Base-by-base conservation (phyloP, 2,888 invertebrate genomes). In the Tachystola acroxantha region DNA sequence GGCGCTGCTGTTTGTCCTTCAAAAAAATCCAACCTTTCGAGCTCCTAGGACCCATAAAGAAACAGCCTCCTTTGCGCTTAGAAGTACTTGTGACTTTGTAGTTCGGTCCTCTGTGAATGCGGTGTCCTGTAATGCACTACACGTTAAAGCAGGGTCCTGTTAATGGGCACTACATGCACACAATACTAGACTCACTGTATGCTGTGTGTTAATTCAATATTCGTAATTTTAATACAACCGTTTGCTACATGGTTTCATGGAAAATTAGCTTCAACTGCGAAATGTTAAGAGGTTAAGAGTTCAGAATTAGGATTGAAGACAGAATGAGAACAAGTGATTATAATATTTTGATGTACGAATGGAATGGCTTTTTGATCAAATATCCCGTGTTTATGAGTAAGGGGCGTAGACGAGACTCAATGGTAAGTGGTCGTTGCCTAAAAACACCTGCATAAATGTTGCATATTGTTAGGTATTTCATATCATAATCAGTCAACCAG, bases 11-110 rank as follows among this genome's bases (percentile, higher is more conserved):
- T 45, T 48, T 56, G 53, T 66, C 68, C 64, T 56, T 54, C 58
- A 65, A 58, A 64, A 75, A 69, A 58, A 55, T 82, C 91, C 89
- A 91, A 95, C 95, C 95, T 95, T 95, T 90, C 95, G 92, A 89
- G 94, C 94, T 91, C 94, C 94, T 90, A 95, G 93, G 88, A 94
- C 94, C 95, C 95, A 95, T 87, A 95, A 93, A 88, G 95, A 94
- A 90, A 95, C 93, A 90, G 95, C 95, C 92, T 95, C 95, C 92
- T 94, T 93, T 89, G 94, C 94, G 89, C 94, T 95, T 89, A 95
- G 92, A 89, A 95, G 93, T 89, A 92, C 92, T 90, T 92, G 92
- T 87, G 91, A 90, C 88, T 90, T 91, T 89, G 89, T 85, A 74
- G 90, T 85, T 76, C 80, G 84, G 85, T 89, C 89, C 85, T 79